Evolutionary conservation across 2,888 invertebrate species (phyloP).

Genomic region (Drosophila multiciliata): DNA sequence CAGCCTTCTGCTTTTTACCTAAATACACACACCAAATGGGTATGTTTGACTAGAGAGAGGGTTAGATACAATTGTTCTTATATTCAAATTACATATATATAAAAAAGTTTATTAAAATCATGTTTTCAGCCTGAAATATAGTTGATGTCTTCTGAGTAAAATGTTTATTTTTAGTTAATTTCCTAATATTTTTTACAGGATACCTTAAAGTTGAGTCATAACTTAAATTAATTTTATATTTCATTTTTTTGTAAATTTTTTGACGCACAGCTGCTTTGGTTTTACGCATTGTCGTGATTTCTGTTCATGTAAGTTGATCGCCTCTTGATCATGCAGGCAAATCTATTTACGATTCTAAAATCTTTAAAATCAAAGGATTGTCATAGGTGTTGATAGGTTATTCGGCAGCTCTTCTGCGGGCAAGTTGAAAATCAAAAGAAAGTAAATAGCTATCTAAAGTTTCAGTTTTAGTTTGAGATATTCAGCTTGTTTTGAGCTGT

Average conservation of each 20-base stretch:
- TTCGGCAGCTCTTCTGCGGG: slow-evolving; percentile 34
- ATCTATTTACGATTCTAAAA: slow-evolving; percentile 19
- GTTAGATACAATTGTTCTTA: background rate
- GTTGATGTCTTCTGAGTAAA: background rate
- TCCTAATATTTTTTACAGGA: slow-evolving; percentile 8
- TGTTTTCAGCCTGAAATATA: background rate
- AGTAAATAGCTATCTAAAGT: slow-evolving; percentile 39
- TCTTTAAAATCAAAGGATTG: slow-evolving; percentile 20
- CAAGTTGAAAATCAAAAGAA: slow-evolving; percentile 37
- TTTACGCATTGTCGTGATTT: slow-evolving; percentile 34
- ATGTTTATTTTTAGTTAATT: background rate
- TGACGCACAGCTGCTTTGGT: slow-evolving; percentile 63
- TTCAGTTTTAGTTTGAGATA: slow-evolving; percentile 15
- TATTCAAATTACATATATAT: background rate
- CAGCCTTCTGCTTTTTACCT: slow-evolving; percentile 54
- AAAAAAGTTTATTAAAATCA: background rate
- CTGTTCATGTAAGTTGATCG: slow-evolving; percentile 58
- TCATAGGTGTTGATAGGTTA: slow-evolving; percentile 64
- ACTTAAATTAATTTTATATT: background rate
- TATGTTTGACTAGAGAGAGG: background rate
- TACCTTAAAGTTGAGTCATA: slow-evolving; percentile 10
- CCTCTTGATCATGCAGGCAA: slow-evolving; percentile 43
- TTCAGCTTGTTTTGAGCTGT: background rate
- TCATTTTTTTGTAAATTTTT: slow-evolving; percentile 6
- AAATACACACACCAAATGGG: background rate